These are phyloP conservation scores for Phylloscopus trochilus DNA, from an alignment of 2,113 vertebrate species.

Conservation along the genomic window DNA sequence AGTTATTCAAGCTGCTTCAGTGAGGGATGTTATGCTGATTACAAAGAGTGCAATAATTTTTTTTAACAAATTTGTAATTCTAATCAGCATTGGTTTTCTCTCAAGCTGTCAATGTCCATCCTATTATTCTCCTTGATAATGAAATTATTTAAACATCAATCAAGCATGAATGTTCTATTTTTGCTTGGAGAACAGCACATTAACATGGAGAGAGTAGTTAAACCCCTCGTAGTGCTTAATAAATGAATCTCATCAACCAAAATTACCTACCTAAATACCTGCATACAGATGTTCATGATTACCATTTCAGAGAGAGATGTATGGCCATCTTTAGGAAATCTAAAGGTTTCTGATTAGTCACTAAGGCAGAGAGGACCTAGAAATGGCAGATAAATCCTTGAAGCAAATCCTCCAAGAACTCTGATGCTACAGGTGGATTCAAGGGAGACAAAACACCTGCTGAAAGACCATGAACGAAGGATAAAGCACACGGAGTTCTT, in stretches of 20 bases:
- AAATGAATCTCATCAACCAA: conserved; percentile 32
- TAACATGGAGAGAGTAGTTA: conserved; percentile 39
- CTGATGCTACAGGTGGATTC: neutral
- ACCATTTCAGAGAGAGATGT: neutral
- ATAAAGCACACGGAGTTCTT: rapidly evolving
- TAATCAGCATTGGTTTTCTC: conserved; percentile 65
- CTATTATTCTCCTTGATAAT: conserved; percentile 73
- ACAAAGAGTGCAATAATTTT: conserved; percentile 21
- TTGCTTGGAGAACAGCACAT: conserved; percentile 25
- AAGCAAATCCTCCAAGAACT: neutral
- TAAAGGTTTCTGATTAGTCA: neutral
- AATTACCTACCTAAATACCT: conserved; percentile 34
- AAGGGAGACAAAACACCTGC: neutral
- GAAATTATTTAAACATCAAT: conserved; percentile 72
- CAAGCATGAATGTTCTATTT: conserved; percentile 61
- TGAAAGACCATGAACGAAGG: neutral
- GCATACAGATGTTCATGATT: neutral
- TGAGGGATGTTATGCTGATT: conserved; percentile 48
- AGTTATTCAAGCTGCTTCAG: conserved; percentile 43
- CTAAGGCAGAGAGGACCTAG: neutral
- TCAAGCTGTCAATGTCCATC: conserved; percentile 73
- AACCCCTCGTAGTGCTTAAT: conserved; percentile 37
- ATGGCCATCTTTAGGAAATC: neutral
- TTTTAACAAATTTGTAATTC: conserved; percentile 54
- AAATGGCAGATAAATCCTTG: neutral